A percentile compares a stretch with the other conserved stretches of the same genome.
phyloP scores from a whole-genome alignment of 1,140 invertebrate genomes.

The Drosophila lacteicornis region DNA sequence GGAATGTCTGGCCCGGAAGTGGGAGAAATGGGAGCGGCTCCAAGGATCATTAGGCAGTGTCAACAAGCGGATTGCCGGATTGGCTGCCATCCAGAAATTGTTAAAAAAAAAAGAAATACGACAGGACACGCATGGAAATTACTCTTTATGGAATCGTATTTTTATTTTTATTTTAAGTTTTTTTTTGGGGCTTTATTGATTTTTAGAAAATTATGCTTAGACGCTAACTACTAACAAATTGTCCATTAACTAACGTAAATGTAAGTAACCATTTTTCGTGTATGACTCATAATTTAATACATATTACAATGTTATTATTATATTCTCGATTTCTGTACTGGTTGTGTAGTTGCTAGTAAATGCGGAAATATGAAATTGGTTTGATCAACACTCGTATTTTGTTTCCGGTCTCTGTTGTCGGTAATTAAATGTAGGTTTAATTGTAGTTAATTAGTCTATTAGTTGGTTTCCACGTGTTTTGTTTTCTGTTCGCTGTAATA shows the following conservation, averaged over 20 bases:
- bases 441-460: constrained; percentile 78
- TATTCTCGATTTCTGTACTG: constrained; percentile 46
- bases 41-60: constrained; percentile 65
- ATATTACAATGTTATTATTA: constrained; percentile 63
- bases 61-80: constrained; percentile 38
- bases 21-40: constrained; percentile 8
- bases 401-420: constrained; percentile 32
- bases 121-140: constrained; percentile 16
- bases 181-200: constrained; percentile 67
- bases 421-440: constrained; percentile 64
- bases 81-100: constrained; percentile 32
- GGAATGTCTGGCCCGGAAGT: constrained; percentile 45
- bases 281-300: constrained; percentile 56
- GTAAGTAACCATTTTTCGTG: constrained; percentile 64
- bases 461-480: constrained; percentile 50
- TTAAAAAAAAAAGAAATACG: not conserved
- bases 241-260: constrained; percentile 81
- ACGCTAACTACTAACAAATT: constrained; percentile 80
- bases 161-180: constrained; percentile 33
- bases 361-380: constrained; percentile 80
- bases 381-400: constrained; percentile 66
- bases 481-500: constrained; percentile 26
- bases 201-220: constrained; percentile 81
- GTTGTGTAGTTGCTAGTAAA: constrained; percentile 79
- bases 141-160: constrained; percentile 9